Percentiles rank a stretch among this genome's conserved stretches.
phyloP scores from a whole-genome alignment of 1,140 invertebrate genomes.

The Battus philenor region DNA sequence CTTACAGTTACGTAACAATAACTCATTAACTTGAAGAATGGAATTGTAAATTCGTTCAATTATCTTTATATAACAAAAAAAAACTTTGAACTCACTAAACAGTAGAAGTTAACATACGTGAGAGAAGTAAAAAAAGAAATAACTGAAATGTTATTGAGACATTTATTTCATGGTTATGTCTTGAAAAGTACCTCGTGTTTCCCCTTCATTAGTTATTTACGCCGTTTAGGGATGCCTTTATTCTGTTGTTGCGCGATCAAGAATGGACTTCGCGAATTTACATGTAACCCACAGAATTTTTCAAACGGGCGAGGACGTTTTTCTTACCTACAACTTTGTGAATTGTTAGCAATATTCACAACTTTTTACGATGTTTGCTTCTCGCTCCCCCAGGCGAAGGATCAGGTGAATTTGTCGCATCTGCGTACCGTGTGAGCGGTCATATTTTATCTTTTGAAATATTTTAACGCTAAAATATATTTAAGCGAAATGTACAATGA shows the following conservation, averaged over 20 bases:
- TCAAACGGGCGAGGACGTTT: constrained; percentile 40
- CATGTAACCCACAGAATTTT: constrained; percentile 32
- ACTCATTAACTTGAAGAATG: too few species aligned
- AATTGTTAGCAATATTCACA: constrained; percentile 48
- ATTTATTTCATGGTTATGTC: constrained; percentile 18
- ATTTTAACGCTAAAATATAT: constrained; percentile 29
- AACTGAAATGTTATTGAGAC: constrained; percentile 21
- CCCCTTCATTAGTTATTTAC: constrained; percentile 49
- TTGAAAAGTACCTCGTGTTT: constrained; percentile 19
- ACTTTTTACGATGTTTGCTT: constrained; percentile 63
- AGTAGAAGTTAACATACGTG: too few species aligned
- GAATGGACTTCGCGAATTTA: constrained; percentile 27
- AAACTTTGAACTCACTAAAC: too few species aligned
- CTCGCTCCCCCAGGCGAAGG: constrained; percentile 37
- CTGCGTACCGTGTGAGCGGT: constrained; percentile 46
- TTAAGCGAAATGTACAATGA: constrained; percentile 10
- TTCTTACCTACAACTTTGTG: constrained; percentile 45
- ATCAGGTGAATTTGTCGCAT: constrained; percentile 53
- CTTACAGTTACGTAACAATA: too few species aligned
- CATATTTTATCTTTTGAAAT: constrained; percentile 50
- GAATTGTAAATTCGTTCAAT: too few species aligned
- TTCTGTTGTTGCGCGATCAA: constrained; percentile 24
- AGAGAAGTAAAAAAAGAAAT: too few species aligned
- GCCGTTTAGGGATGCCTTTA: constrained; percentile 19
- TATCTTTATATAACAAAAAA: too few species aligned